Evolutionary conservation across 2,797 vertebrate species (phyloP).

Genomic region (Ptychobarbus kaznakovi): DNA sequence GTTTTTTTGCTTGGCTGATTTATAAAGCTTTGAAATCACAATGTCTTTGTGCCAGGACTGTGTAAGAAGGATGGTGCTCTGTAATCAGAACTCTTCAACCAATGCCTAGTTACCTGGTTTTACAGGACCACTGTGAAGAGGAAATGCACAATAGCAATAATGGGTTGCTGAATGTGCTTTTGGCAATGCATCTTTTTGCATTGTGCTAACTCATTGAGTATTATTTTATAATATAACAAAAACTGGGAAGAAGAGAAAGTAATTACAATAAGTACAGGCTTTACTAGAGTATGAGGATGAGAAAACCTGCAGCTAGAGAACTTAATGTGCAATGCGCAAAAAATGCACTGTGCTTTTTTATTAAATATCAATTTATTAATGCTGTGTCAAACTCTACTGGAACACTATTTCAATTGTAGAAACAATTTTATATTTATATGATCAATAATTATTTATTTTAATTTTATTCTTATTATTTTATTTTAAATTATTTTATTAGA

Average conservation of each 20-base stretch:
- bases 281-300: background rate
- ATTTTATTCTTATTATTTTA: background rate
- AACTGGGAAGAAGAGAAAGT: background rate
- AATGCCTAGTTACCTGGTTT: constrained; percentile 20
- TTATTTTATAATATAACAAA: background rate
- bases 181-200: background rate
- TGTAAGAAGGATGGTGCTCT: constrained; percentile 8
- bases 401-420: background rate
- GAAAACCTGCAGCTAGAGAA: constrained; percentile 10
- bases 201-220: background rate
- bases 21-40: constrained; percentile 40
- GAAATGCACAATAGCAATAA: constrained; percentile 24
- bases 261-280: constrained; percentile 1
- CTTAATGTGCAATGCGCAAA: background rate
- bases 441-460: background rate
- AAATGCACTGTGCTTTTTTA: constrained; percentile 1
- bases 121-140: background rate
- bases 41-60: constrained; percentile 14
- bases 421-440: background rate
- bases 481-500: too few relatives aligned
- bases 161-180: constrained; percentile 14
- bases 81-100: constrained; percentile 35
- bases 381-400: background rate
- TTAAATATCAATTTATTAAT: background rate
- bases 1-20: background rate